phyloP scores from a whole-genome alignment of 2,888 invertebrate genomes.

The Priocnemis perturbator region DNA sequence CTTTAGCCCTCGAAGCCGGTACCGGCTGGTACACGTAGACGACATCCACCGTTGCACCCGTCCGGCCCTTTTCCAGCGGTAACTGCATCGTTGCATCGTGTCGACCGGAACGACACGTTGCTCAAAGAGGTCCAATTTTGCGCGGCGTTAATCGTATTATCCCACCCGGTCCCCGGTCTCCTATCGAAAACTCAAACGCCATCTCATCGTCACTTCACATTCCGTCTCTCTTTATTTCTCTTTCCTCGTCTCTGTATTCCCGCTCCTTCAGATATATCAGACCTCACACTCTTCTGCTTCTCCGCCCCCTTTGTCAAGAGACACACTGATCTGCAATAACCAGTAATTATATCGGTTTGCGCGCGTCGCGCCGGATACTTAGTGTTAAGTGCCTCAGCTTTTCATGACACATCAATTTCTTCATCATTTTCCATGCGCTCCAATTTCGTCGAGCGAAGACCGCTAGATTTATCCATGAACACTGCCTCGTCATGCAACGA shows the following conservation, averaged over 20 bases:
- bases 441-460: constrained; percentile 36
- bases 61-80: constrained; percentile 53
- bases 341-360: no score
- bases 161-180: constrained; percentile 31
- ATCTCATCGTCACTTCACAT: constrained; percentile 30
- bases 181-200: constrained; percentile 59
- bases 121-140: constrained; percentile 69
- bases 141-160: constrained; percentile 66
- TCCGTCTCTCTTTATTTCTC: constrained; percentile 6
- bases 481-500: constrained; percentile 10
- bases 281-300: no score
- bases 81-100: constrained; percentile 56
- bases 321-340: no score
- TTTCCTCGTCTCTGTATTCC: constrained; percentile 17
- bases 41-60: constrained; percentile 42
- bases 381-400: no score
- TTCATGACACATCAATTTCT: no score
- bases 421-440: constrained; percentile 1
- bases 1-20: constrained; percentile 32
- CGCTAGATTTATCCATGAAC: constrained; percentile 8
- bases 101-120: constrained; percentile 58
- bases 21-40: constrained; percentile 24
- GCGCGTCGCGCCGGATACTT: no score
- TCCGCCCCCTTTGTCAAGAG: no score
- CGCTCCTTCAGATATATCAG: background rate